A percentile compares a stretch with the other conserved stretches of the same genome.
These are phyloP conservation scores for Pyrgilauda ruficollis DNA, from an alignment of 2,113 vertebrate genomes.

Conservation along the genomic window DNA sequence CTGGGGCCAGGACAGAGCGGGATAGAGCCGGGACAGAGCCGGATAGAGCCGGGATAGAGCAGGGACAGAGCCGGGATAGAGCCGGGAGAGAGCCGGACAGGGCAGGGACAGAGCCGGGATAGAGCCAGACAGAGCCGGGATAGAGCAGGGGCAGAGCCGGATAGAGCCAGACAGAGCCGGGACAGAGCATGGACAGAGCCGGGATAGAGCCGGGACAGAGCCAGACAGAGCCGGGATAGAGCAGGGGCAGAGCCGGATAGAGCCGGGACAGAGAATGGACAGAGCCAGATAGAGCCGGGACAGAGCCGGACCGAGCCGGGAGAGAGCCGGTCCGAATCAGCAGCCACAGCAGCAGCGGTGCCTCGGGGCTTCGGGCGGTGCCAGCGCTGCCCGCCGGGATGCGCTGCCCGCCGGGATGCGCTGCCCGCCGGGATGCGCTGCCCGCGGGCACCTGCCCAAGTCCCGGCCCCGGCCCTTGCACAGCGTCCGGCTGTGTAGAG, in stretches of 20 bases:
- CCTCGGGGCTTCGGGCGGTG: background rate
- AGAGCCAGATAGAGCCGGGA: fast-evolving
- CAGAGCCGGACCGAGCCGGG: no score
- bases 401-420: background rate
- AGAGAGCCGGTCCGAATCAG: no score
- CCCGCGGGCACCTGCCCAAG: background rate
- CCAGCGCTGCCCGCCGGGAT: background rate
- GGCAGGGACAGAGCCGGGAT: no score
- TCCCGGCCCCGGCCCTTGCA: background rate
- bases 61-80: background rate
- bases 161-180: no score
- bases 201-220: no score
- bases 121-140: no score
- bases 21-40: no score
- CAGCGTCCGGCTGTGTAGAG: background rate
- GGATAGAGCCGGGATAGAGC: no score
- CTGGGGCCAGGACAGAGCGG: background rate
- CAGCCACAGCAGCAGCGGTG: no score
- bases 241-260: background rate
- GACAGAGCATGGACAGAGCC: no score
- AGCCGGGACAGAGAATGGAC: background rate
- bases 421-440: background rate
- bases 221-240: no score
- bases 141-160: no score
- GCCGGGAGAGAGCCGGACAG: fast-evolving